A percentile compares a stretch with the other conserved stretches of the same genome.
Conservation (phyloP, 2,797 vertebrate genomes). For the Smutsia gigantea region DNA sequence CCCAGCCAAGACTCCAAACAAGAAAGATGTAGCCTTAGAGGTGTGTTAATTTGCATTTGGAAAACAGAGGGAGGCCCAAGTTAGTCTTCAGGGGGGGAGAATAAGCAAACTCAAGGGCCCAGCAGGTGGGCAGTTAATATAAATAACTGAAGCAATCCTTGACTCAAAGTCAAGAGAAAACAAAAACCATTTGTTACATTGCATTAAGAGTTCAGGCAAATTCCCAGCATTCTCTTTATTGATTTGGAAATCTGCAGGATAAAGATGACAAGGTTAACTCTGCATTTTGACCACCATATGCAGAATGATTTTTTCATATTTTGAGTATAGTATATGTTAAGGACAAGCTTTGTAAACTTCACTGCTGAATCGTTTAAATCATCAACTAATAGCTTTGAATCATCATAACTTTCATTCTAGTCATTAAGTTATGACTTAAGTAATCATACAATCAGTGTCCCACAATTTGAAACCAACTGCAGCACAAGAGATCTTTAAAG, state of each 20-base stretch:
- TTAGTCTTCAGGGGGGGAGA: background rate
- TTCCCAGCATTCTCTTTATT: background rate
- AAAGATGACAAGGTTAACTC: background rate
- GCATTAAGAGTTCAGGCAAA: background rate
- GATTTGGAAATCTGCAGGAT: background rate
- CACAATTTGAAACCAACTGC: too few species aligned
- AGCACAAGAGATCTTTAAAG: too few species aligned
- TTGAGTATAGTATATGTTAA: background rate
- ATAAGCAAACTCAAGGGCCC: background rate
- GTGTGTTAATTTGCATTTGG: background rate
- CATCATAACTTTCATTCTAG: too few species aligned
- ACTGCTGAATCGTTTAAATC: too few species aligned
- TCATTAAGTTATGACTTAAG: too few species aligned
- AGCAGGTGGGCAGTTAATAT: background rate
- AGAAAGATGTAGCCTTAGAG: background rate
- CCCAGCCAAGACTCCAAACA: background rate
- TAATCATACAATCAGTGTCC: too few species aligned
- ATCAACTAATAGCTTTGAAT: too few species aligned
- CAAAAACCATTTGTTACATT: background rate
- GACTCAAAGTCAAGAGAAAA: background rate
- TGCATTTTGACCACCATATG: background rate
- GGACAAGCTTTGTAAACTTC: too few species aligned
- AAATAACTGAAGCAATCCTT: background rate
- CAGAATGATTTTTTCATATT: background rate
- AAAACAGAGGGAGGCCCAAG: background rate